These are phyloP conservation scores for Boleophthalmus pectinirostris DNA, from an alignment of 2,113 vertebrate genomes.

Conservation along the genomic window DNA sequence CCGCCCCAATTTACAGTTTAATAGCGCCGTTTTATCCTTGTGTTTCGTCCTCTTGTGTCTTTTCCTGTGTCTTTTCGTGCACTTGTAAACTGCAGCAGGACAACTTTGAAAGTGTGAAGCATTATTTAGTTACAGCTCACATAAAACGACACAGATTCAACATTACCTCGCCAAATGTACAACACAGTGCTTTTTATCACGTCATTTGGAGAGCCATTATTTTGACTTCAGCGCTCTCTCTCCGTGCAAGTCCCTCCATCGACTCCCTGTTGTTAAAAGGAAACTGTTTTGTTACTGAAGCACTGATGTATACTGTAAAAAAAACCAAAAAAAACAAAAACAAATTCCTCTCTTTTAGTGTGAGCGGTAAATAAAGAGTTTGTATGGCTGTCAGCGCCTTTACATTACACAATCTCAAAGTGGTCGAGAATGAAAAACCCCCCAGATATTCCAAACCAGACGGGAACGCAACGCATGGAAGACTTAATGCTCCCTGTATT, in stretches of 20 bases:
- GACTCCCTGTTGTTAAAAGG: constrained; percentile 40
- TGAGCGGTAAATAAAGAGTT: constrained; percentile 63
- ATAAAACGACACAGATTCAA: no score
- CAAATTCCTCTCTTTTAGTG: background rate
- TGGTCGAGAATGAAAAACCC: constrained; percentile 62
- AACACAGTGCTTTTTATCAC: constrained; percentile 14
- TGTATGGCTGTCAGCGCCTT: constrained; percentile 49
- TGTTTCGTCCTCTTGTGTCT: no score
- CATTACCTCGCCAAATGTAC: background rate
- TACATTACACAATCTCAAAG: constrained; percentile 48
- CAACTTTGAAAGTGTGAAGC: no score
- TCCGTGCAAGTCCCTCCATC: constrained; percentile 1
- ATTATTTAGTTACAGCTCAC: no score
- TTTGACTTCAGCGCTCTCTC: constrained; percentile 21
- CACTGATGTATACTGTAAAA: constrained; percentile 54
- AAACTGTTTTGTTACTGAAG: constrained; percentile 57
- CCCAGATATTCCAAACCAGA: constrained; percentile 66
- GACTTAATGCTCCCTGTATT: constrained; percentile 47
- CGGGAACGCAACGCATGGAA: constrained; percentile 29
- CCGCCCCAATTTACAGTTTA: no score
- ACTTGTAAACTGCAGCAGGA: no score
- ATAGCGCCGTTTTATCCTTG: no score
- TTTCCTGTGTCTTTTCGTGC: no score
- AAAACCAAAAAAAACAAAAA: no score
- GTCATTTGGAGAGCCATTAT: constrained; percentile 22